A percentile compares a stretch with the other conserved stretches of the same genome.
Evolutionary conservation across 2,797 vertebrate genomes (phyloP).

Genomic region (Acanthiza pusilla): DNA sequence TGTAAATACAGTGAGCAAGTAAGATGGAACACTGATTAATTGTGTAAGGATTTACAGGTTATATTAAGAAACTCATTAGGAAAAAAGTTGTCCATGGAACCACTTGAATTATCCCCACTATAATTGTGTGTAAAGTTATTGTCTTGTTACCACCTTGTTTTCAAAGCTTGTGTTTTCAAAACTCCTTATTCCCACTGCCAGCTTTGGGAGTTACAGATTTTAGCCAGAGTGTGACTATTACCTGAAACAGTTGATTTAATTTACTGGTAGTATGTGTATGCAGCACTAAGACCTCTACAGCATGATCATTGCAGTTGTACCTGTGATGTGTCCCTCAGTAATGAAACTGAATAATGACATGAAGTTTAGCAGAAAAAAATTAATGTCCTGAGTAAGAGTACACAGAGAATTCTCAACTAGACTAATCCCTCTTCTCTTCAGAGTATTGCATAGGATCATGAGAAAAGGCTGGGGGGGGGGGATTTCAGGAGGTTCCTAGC

Average conservation of each 20-base stretch:
- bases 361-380: not conserved
- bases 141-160: not conserved
- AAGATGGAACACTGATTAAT: not conserved
- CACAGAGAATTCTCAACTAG: not conserved
- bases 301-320: not conserved
- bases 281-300: not conserved
- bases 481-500: not conserved
- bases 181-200: not conserved
- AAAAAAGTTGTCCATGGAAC: not conserved
- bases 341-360: not conserved
- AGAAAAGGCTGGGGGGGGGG: too few relatives aligned
- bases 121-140: not conserved
- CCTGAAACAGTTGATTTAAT: not conserved
- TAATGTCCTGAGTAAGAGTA: not conserved
- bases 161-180: not conserved
- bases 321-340: not conserved
- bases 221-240: not conserved
- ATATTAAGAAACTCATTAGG: not conserved
- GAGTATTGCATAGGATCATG: not conserved
- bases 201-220: not conserved
- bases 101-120: rapidly evolving
- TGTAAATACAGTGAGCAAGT: not conserved
- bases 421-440: not conserved
- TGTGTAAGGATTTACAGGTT: not conserved
- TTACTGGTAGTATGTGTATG: not conserved